These are phyloP conservation scores for Ancistrus triradiatus DNA, from an alignment of 2,113 vertebrate genomes.

Conservation along the genomic window DNA sequence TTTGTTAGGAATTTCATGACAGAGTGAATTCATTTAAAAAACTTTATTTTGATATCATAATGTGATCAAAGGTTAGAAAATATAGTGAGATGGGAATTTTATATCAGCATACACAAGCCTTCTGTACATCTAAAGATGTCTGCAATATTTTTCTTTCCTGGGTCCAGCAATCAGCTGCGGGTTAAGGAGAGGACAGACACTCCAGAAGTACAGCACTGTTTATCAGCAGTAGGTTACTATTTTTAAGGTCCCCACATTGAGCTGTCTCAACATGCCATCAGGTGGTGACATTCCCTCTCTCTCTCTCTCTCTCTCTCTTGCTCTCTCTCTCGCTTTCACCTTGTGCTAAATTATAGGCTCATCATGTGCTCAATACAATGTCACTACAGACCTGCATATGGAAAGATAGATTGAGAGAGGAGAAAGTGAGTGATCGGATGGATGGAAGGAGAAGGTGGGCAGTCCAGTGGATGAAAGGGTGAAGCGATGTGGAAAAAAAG, in stretches of 20 bases:
- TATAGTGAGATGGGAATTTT: no score
- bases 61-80: no score
- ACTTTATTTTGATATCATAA: no score
- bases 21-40: background rate
- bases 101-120: background rate
- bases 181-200: conserved; percentile 3
- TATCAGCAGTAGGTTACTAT: conserved; percentile 36
- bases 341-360: conserved; percentile 33
- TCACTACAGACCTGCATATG: conserved; percentile 27
- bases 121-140: no score
- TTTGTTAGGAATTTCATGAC: no score
- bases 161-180: background rate
- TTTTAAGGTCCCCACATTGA: conserved; percentile 36
- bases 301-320: conserved; percentile 7
- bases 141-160: no score
- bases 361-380: conserved; percentile 30
- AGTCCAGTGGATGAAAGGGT: conserved; percentile 36
- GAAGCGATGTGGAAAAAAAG: conserved; percentile 33
- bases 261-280: conserved; percentile 37
- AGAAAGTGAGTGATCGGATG: background rate
- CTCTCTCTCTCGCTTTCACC: background rate
- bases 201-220: conserved; percentile 12
- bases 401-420: background rate
- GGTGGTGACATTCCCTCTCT: conserved; percentile 28
- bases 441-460: conserved; percentile 19